These are phyloP conservation scores for Zaprionus nigranus DNA, from an alignment of 1,140 invertebrate species.

Conservation along the genomic window DNA sequence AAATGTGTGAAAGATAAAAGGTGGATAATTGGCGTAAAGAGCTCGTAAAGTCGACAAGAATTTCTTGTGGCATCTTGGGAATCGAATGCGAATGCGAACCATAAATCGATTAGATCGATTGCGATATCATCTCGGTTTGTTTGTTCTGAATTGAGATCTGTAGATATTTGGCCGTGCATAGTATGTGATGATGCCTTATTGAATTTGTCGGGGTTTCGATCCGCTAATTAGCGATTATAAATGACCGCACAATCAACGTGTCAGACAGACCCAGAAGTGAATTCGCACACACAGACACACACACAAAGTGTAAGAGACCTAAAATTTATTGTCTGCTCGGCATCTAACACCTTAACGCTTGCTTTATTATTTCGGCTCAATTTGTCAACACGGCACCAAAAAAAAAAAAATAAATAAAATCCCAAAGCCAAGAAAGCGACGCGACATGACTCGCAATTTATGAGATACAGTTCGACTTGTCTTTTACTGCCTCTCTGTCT, in stretches of 20 bases:
- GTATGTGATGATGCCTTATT: background rate
- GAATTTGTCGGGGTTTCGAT: conserved; percentile 8
- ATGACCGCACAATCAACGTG: conserved; percentile 24
- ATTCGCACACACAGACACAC: conserved; percentile 22
- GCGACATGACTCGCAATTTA: conserved; percentile 57
- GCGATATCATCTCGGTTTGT: background rate
- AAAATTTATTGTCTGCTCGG: conserved; percentile 16
- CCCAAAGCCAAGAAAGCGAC: conserved; percentile 52
- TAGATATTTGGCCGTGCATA: background rate
- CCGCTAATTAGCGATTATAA: conserved; percentile 34
- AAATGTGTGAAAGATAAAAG: conserved; percentile 5
- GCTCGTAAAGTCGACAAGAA: background rate
- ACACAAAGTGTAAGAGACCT: conserved; percentile 8
- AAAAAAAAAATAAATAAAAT: conserved; percentile 15
- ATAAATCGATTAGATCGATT: background rate
- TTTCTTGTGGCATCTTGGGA: background rate
- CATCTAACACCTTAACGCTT: conserved; percentile 43
- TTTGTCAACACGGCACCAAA: conserved; percentile 23
- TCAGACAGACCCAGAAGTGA: conserved; percentile 22
- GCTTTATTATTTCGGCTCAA: conserved; percentile 29
- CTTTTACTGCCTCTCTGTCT: background rate
- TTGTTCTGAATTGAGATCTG: conserved; percentile 1
- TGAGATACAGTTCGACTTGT: conserved; percentile 18
- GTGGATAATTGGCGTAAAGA: conserved; percentile 6
- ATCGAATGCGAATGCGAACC: background rate